Evolutionary conservation across 2,113 vertebrate species (phyloP).

Genomic region (Sinocyclocheilus rhinocerous): DNA sequence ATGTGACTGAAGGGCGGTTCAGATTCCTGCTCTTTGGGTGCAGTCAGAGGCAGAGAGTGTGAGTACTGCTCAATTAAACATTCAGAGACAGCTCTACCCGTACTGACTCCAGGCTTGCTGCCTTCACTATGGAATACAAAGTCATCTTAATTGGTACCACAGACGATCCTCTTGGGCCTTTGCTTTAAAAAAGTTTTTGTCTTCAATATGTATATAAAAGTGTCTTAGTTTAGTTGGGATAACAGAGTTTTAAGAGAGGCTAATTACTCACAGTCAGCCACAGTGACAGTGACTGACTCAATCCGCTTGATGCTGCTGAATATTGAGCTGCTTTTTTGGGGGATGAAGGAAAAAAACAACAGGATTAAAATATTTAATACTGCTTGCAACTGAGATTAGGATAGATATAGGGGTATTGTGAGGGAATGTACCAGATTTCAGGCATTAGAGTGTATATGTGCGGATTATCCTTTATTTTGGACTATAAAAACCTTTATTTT

Average conservation of each 20-base stretch:
- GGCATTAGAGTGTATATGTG: not conserved
- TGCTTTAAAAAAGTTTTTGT: conserved; percentile 1
- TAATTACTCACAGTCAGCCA: conserved; percentile 20
- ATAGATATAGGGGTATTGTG: conserved; percentile 35
- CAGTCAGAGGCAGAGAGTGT: not conserved
- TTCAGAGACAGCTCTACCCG: conserved; percentile 31
- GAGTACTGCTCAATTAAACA: conserved; percentile 42
- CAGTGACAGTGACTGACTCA: conserved; percentile 12
- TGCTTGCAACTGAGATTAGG: conserved; percentile 47
- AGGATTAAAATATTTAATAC: conserved; percentile 50
- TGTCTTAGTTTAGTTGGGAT: conserved; percentile 9
- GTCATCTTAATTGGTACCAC: conserved; percentile 20
- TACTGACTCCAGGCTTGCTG: not conserved
- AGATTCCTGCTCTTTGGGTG: not conserved
- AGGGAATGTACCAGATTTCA: conserved; percentile 35
- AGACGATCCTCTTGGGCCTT: not conserved
- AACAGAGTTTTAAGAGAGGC: not conserved
- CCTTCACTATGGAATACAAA: conserved; percentile 28
- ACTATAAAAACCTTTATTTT: not conserved
- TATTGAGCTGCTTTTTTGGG: conserved; percentile 53
- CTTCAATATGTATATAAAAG: not conserved
- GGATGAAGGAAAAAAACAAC: not conserved
- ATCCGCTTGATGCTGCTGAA: conserved; percentile 7
- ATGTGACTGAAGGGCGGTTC: not conserved
- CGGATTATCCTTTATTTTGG: not conserved